Percentiles rank a stretch among this genome's conserved stretches.
phyloP scores from a whole-genome alignment of 2,797 vertebrate genomes.

The Cuniculus paca region DNA sequence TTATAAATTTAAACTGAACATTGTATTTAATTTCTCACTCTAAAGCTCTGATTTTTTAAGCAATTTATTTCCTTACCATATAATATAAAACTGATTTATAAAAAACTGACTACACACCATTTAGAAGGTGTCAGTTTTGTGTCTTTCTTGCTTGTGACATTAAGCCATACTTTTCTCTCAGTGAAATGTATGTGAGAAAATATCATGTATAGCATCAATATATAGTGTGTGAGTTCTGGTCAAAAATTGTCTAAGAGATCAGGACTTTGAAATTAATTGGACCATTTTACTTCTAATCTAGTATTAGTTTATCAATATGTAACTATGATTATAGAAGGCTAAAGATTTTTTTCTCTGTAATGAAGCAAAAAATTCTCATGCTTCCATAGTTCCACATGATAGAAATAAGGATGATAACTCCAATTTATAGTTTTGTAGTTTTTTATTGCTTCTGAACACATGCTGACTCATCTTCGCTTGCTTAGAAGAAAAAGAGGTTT shows the following conservation, averaged over 20 bases:
- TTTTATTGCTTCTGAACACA: neutral
- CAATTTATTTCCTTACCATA: constrained; percentile 74
- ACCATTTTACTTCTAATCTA: neutral
- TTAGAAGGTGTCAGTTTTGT: constrained; percentile 9
- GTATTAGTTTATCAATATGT: neutral
- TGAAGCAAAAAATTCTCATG: neutral
- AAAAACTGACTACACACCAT: constrained; percentile 66
- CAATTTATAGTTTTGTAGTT: neutral
- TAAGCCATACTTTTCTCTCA: constrained; percentile 44
- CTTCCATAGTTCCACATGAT: neutral
- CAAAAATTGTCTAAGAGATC: constrained; percentile 34
- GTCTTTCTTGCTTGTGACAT: constrained; percentile 64
- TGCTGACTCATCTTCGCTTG: neutral
- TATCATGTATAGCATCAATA: neutral
- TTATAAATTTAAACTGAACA: constrained; percentile 72
- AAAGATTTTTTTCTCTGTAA: neutral
- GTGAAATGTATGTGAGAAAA: constrained; percentile 61
- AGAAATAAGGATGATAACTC: neutral
- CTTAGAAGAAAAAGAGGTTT: neutral
- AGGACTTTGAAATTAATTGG: neutral
- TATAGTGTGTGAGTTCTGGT: neutral
- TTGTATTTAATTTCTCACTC: constrained; percentile 65
- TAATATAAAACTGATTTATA: constrained; percentile 69
- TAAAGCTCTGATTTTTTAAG: constrained; percentile 66
- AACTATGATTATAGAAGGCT: accelerated